Evolutionary conservation across 2,888 invertebrate species (phyloP), one percentile per base, ranked within the genome.

Genomic region (Oligia latruncula): DNA sequence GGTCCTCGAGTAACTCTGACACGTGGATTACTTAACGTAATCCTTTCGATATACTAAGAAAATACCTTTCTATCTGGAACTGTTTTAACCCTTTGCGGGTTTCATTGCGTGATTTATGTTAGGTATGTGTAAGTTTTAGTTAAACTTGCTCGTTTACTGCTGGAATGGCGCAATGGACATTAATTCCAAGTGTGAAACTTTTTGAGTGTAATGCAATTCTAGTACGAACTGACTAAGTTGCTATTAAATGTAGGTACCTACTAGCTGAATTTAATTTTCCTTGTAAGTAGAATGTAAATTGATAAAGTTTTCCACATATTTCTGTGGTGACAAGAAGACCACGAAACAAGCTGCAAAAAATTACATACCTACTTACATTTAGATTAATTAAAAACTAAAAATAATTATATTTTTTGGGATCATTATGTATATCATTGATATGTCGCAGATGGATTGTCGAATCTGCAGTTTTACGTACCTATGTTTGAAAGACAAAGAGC

Each of bases 21-120:
- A 70, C 75, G 68, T 74, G 78, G 81, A 83, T 87, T 83, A 86
- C 86, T 82, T 81, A 81, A 79, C 66, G 85, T 85, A 85, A 90
- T 85, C 82, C 82, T 80, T 81, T 81, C 71, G 78, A 80, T 88
- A 76, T 72, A 77, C 82, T 74, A 74, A 77, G 78, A 85, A 85
- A 89, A 87, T 83, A 84, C 79, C 40, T 64, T 80, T 79, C 52
- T 52, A 55, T 43, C 68, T 55, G 49, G 35, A 58, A 71, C 68
- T 71, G 43, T 66, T 82, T 62, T 49, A 55, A 17, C 43, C 49
- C 73, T 64, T 68, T 77, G 29, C 40, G 60, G 23, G 20, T n/a
- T 84, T 65, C 74, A 77, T 77, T 78, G 74, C 76, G 64, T 64
- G 20, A 29, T 29, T 29, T 29, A 29, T 29, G 29, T 29, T 29